Evolutionary conservation across 2,113 vertebrate genomes (phyloP).

Genomic region (Otolemur garnettii): DNA sequence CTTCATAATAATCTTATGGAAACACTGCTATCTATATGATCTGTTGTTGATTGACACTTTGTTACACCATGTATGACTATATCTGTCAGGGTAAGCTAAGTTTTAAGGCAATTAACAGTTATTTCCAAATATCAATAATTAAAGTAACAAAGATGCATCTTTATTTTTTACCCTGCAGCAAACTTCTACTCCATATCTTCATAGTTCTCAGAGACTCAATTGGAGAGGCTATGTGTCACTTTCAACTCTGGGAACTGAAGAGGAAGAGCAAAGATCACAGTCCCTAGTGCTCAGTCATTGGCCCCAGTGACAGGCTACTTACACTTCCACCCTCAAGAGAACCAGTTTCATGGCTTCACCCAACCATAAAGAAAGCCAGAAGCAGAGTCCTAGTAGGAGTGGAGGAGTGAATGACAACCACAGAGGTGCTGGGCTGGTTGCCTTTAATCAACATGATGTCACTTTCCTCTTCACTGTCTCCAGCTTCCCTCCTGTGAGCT

Average conservation of each 20-base stretch:
- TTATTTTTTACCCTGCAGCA: not conserved
- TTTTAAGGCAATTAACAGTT: not conserved
- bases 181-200: not conserved
- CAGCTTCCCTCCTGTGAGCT: not conserved
- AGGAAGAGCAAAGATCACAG: not conserved
- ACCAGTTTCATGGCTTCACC: not conserved
- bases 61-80: not conserved
- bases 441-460: not conserved
- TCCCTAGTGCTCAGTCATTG: not conserved
- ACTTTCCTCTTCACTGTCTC: not conserved
- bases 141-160: not conserved
- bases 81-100: not conserved
- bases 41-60: not conserved
- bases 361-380: not conserved
- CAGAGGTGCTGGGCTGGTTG: not conserved
- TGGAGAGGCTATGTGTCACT: not conserved
- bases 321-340: not conserved
- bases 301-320: not conserved
- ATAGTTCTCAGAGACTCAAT: not conserved
- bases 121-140: not conserved
- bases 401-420: not conserved
- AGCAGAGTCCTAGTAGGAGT: not conserved
- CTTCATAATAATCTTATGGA: no score
- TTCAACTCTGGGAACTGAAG: not conserved
- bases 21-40: no score